A percentile compares a stretch with the other conserved stretches of the same genome.
phyloP scores from a whole-genome alignment of 2,113 vertebrate species.

The Pristiophorus japonicus region DNA sequence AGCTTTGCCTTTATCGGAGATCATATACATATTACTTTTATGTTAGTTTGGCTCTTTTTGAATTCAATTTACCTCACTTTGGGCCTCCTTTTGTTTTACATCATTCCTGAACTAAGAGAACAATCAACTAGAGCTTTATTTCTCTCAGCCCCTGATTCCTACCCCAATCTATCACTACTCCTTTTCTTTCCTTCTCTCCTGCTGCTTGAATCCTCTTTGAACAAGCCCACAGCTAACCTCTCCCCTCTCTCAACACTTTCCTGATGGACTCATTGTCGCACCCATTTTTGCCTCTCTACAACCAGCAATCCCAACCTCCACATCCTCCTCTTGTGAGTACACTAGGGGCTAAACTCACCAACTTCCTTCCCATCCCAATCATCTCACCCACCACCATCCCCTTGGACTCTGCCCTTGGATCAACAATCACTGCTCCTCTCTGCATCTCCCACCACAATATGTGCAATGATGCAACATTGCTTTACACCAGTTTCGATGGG shows the following conservation, averaged over 20 bases:
- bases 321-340: neutral
- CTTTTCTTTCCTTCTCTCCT: neutral
- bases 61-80: neutral
- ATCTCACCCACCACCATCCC: neutral
- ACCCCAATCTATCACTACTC: neutral
- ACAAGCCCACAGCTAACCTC: neutral
- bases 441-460: neutral
- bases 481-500: neutral
- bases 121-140: neutral
- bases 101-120: neutral
- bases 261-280: neutral
- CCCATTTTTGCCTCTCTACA: neutral
- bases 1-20: neutral
- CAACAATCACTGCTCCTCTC: neutral
- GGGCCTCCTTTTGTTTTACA: neutral
- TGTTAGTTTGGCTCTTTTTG: neutral
- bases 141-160: neutral
- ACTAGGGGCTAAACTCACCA: neutral
- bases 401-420: neutral
- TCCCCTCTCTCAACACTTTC: neutral
- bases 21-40: neutral
- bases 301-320: neutral
- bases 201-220: neutral
- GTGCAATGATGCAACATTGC: neutral
- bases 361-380: neutral